Evolutionary conservation across 2,797 vertebrate species (phyloP), one percentile per base, ranked within the genome.

Genomic region (Pteropus rufus): DNA sequence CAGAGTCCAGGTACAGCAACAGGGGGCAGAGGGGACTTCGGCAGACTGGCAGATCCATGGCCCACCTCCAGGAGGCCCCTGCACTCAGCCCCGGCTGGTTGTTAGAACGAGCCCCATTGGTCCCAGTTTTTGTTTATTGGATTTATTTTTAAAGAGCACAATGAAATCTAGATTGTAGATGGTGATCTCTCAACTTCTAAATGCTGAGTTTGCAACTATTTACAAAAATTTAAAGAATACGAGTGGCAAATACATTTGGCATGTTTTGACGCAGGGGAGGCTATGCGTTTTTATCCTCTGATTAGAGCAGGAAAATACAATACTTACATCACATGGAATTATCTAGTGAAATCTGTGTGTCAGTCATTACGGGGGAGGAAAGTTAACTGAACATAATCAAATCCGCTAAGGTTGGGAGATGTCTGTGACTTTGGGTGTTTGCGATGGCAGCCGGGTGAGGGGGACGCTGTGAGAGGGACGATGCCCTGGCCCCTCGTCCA

Each of bases 401-500:
- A 65, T 2, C 52, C 52, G 21, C 31, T 4, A 0, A 3, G 31
- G 41, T 24, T 0, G 52, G 49, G 26, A 10, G 39, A 19, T 3
- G 34, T 49, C 26, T n/a, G 62, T 3, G 16, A 36, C 67, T 44
- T n/a, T 3, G 19, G 54, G 39, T 36, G 19, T 11, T 34, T 3
- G 15, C 0, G 0, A 1, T 1, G 19, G 26, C 0, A 2, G 54
- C 82, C 2, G 0, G 69, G 65, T 0, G 12, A 44, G 80, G 62
- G 14, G 0, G 0, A 7, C 4, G 11, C 8, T 3, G 16, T 52
- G n/a, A 62, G 19, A 0, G 1, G 11, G 44, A 46, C 44, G 62
- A 12, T 0, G 6, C 46, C 31, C 81, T 0, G 5, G 56, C 23
- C 39, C 21, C 5, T 19, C 1, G 1, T 70, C 4, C 15, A 54